Base-by-base conservation (phyloP, 2,888 invertebrate genomes). In the Callosobruchus maculatus region DNA sequence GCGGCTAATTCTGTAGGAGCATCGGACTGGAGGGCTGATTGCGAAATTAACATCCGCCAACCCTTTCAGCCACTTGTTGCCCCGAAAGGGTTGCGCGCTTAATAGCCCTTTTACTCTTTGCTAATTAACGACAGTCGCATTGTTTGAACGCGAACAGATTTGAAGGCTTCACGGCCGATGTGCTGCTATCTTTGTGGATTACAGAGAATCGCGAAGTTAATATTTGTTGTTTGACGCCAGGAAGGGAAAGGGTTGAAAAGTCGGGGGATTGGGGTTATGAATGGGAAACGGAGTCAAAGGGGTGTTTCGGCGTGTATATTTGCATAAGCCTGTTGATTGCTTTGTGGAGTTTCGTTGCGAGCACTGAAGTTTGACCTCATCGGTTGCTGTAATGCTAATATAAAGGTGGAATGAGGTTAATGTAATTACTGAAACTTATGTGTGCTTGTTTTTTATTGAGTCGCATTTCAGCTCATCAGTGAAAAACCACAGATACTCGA, bases 61-160 rank as follows among this genome's bases (percentile, higher is more conserved):
- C 81, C 81, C 80, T 82, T 82, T 77, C 78, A 74, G 77, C 81
- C 83, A 84, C 84, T 83, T 84, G 84, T 84, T 84, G 84, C 81
- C 70, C 75, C 22, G 73, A 72, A 72, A 75, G 79, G 83, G 71
- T 21, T 31, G 83, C 82, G 82, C 76, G 78, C 74, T 81, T 81
- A 80, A 79, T 78, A 76, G 78, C 78, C 76, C 78, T 80, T 78
- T 78, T 73, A 77, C 77, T 73, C 76, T n/a, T n/a, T 13, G 49
- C 49, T 81, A 83, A 83, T 83, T 83, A 83, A 80, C 81, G 78
- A 82, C 78, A 81, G 82, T 82, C 82, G 76, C 78, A 81, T 82
- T 81, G 81, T 81, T 79, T 80, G 80, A 80, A 77, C 76, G 74
- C 74, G 72, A 79, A 78, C 79, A 80, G 79, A 79, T 80, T 80